These are phyloP conservation scores for Rhipidura dahli DNA, from an alignment of 2,113 vertebrate genomes.

Conservation along the genomic window DNA sequence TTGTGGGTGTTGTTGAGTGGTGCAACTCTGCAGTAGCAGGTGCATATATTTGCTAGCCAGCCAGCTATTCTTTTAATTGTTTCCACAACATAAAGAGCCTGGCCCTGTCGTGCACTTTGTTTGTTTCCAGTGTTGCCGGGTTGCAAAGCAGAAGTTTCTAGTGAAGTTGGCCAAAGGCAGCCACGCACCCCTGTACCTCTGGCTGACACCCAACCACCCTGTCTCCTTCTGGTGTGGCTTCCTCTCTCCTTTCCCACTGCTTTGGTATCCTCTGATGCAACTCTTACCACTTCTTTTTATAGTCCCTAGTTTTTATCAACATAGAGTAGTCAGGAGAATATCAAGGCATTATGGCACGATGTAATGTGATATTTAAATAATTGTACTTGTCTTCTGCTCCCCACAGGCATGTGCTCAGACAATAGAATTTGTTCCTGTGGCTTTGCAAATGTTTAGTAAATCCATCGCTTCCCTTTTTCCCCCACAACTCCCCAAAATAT, in stretches of 20 bases:
- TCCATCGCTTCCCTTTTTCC: accelerated
- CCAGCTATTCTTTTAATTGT: background rate
- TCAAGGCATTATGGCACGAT: background rate
- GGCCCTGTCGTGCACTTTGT: background rate
- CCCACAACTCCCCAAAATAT: background rate
- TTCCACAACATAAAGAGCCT: background rate
- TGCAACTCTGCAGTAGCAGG: background rate
- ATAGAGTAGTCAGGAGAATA: background rate
- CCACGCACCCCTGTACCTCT: accelerated
- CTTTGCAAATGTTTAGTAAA: background rate
- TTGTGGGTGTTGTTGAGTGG: background rate
- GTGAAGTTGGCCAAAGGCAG: background rate
- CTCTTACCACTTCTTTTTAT: background rate
- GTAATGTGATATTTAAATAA: background rate
- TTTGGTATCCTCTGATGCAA: background rate
- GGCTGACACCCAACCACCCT: background rate
- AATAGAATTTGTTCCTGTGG: background rate
- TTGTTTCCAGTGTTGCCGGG: background rate
- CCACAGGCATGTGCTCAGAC: background rate
- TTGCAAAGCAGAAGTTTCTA: background rate
- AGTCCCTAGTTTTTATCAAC: background rate
- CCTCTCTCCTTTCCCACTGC: background rate
- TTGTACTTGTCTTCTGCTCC: background rate
- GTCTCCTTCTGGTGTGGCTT: background rate
- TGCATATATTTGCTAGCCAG: background rate